Conservation (phyloP, 2,888 invertebrate genomes). For the Calephelis perditalis region DNA sequence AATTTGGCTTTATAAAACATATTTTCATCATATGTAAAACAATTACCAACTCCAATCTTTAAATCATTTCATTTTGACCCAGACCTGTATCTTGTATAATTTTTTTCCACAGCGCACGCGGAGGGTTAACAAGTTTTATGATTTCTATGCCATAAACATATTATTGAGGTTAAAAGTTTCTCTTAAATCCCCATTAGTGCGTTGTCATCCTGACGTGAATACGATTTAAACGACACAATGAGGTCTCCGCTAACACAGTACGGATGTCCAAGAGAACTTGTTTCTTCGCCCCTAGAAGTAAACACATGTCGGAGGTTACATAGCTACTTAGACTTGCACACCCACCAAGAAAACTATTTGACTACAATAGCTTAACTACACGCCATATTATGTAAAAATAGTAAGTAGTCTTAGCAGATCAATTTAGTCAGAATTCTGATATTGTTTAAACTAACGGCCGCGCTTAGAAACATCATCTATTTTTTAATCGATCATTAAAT, state of each 20-base stretch:
- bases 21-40: background rate
- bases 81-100: too few species aligned
- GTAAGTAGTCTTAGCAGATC: slow-evolving; percentile 58
- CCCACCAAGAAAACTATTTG: slow-evolving; percentile 68
- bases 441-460: slow-evolving; percentile 30
- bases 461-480: too few species aligned
- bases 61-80: background rate
- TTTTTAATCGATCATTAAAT: too few species aligned
- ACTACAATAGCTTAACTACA: slow-evolving; percentile 65
- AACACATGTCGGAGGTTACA: slow-evolving; percentile 41
- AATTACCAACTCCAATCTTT: background rate
- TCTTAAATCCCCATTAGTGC: slow-evolving; percentile 19
- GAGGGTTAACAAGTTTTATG: background rate
- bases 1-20: too few species aligned
- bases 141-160: slow-evolving; percentile 1
- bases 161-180: slow-evolving; percentile 16
- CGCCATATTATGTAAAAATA: slow-evolving; percentile 47
- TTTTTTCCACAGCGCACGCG: background rate
- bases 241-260: slow-evolving; percentile 20
- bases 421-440: slow-evolving; percentile 67
- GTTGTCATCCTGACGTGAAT: slow-evolving; percentile 26
- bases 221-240: slow-evolving; percentile 29
- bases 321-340: slow-evolving; percentile 67
- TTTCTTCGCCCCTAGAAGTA: slow-evolving; percentile 30
- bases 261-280: slow-evolving; percentile 29